Evolutionary conservation across 1,140 invertebrate genomes (phyloP), one percentile per base, ranked within the genome.

Genomic region (Drosophila ercepeae): DNA sequence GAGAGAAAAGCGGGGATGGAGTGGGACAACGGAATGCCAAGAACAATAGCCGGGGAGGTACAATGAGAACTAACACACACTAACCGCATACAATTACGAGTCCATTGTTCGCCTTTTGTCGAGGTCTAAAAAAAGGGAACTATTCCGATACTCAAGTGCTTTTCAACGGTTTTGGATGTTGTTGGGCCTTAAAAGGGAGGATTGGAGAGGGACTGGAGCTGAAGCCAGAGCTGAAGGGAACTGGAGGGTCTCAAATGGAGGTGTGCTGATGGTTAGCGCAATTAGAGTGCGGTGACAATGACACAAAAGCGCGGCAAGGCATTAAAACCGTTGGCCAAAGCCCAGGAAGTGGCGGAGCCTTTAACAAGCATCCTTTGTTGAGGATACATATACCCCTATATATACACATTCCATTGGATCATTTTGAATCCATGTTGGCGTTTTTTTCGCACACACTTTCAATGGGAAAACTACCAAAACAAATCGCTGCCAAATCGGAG

Each of bases 211-310:
- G 11, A 41, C n/a, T n/a, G n/a, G n/a, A n/a, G n/a, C n/a, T n/a
- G 13, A 11, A 8, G 39, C n/a, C 3, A 13, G n/a, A 0, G 1
- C 32, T 23, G 23, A 14, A 13, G 14, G 11, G 34, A 11, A 8
- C n/a, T 5, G 14, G 29, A 27, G 41, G 48, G 8, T 11, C 29
- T 13, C 14, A n/a, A 41, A 39, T 27, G 32, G 59, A 44, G 45
- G 57, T 68, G 59, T 55, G 58, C 63, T 51, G 73, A 79, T 29
- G 82, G 82, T 88, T 74, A 70, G 70, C 69, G 86, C 86, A 89
- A 89, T 89, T 89, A 89, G 86, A 83, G 74, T 70, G 60, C 79
- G 86, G 60, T 68, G 86, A 78, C 84, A 86, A 81, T 86, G 81
- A 86, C 82, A 84, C 81, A 89, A 86, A 83, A 84, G 70, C 76